Base-by-base conservation (phyloP, 1,140 invertebrate species). In the Andrena cerasifolii region DNA sequence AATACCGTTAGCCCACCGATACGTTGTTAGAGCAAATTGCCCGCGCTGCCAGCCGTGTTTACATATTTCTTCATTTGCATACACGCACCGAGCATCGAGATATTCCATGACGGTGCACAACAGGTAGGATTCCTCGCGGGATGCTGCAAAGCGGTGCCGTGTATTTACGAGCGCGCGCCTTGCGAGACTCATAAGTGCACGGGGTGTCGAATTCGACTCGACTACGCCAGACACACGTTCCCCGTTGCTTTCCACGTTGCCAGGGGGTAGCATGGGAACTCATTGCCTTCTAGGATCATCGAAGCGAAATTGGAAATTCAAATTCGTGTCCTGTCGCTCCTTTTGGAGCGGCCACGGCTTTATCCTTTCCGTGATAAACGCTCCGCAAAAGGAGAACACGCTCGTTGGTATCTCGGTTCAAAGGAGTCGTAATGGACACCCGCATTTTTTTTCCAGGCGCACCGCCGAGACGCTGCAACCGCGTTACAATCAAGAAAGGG, bases 1-100 rank as follows among this genome's bases (percentile, higher is more conserved):
- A 49, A 70, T 82, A 63, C 83, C 74, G 84, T 86, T 86, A 85
- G 45, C 58, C 51, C 24, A 36, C 3, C 58, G 31, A 65, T 40
- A 40, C 24, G 26, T 40, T 40, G 47, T 47, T 21, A 40, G 62
- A 49, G 24, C 31, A 62, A 58, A 82, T 82, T 74, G 47, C 14
- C 40, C 58, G 58, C 63, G 58, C 56, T 31, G 66, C 62, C 51
- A 62, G 61, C 33, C 61, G 58, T 49, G 58, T 76, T 45, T 62
- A 54, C 67, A 67, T 49, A 45, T 70, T 80, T 36, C 28, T 26
- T 59, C 51, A 76, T 82, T 82, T 82, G 31, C 75, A 82, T 78
- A 73, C 28, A 43, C 26, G 67, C 24, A 33, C 18, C 36, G 36
- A 40, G 56, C 47, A 51, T 51, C 66, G 67, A 81, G 28, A 68